Percentiles rank a stretch among this genome's conserved stretches.
Evolutionary conservation across 2,888 invertebrate species (phyloP).

Genomic region (Drosophila testacea): DNA sequence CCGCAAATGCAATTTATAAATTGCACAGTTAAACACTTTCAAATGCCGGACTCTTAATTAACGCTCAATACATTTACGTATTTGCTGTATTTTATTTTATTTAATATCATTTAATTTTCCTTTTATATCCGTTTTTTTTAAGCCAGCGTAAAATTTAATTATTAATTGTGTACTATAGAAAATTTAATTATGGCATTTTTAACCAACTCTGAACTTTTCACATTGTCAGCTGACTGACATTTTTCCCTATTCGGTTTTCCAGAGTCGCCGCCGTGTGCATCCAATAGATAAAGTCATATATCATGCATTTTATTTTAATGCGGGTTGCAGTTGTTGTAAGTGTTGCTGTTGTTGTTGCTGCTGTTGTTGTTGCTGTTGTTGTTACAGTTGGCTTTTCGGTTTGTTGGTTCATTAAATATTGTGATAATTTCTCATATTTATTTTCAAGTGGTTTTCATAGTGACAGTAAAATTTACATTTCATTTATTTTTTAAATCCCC

Average conservation of each 20-base stretch:
- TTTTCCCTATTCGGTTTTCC: constrained; percentile 16
- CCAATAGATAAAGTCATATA: constrained; percentile 74
- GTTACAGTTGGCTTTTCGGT: constrained; percentile 58
- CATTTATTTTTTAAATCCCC: constrained; percentile 41
- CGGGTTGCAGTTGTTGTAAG: constrained; percentile 13
- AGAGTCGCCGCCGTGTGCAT: constrained; percentile 40
- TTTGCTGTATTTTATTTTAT: constrained; percentile 2
- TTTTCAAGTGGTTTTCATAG: constrained; percentile 71
- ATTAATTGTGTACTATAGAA: constrained; percentile 17
- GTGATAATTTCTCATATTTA: constrained; percentile 78
- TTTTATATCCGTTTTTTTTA: constrained; percentile 9
- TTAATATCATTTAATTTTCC: constrained; percentile 5
- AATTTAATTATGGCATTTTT: constrained; percentile 43
- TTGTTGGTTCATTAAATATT: constrained; percentile 77
- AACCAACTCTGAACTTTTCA: constrained; percentile 16
- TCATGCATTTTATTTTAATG: constrained; percentile 63
- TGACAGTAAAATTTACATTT: constrained; percentile 59
- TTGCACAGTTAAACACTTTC: constrained; percentile 6
- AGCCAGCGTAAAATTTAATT: constrained; percentile 28
- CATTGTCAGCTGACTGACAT: constrained; percentile 25
- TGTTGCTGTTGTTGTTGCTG: neutral
- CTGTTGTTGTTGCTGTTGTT: constrained; percentile 20
- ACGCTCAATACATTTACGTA: constrained; percentile 25
- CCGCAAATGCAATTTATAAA: constrained; percentile 22
- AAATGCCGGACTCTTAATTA: constrained; percentile 38